Conservation (phyloP, 2,113 vertebrate species). For the Pyrgilauda ruficollis region DNA sequence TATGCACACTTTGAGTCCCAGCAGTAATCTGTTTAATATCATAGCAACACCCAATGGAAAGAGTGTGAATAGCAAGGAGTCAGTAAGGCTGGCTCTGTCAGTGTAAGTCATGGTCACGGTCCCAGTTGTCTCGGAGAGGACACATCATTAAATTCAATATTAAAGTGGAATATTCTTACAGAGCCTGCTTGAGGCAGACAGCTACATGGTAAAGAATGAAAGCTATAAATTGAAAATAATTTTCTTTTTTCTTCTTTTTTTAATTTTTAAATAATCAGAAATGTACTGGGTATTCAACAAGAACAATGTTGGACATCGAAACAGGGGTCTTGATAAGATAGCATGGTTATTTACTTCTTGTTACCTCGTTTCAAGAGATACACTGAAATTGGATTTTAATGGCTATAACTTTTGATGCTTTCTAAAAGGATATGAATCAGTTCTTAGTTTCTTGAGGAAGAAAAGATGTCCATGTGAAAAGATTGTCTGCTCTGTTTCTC, state of each 20-base stretch:
- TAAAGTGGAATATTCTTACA: background rate
- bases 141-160: background rate
- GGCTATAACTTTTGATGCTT: background rate
- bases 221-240: background rate
- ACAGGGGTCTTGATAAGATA: background rate
- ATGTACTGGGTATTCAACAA: background rate
- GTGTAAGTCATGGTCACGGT: background rate
- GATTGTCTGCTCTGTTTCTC: background rate
- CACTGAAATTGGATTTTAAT: background rate
- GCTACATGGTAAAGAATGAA: background rate
- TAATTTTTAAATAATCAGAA: background rate
- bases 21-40: constrained; percentile 64
- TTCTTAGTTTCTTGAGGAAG: background rate
- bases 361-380: background rate
- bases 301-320: background rate
- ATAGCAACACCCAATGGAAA: constrained; percentile 74
- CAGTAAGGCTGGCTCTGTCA: background rate
- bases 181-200: background rate
- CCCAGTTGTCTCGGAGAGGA: background rate
- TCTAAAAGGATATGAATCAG: background rate
- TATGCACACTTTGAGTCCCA: background rate
- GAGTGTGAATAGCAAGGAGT: constrained; percentile 66
- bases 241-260: background rate
- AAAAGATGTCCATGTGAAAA: background rate
- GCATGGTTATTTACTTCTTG: background rate